Evolutionary conservation across 2,888 invertebrate genomes (phyloP), one percentile per base, ranked within the genome.

Genomic region (Ichneumoninae sp.): DNA sequence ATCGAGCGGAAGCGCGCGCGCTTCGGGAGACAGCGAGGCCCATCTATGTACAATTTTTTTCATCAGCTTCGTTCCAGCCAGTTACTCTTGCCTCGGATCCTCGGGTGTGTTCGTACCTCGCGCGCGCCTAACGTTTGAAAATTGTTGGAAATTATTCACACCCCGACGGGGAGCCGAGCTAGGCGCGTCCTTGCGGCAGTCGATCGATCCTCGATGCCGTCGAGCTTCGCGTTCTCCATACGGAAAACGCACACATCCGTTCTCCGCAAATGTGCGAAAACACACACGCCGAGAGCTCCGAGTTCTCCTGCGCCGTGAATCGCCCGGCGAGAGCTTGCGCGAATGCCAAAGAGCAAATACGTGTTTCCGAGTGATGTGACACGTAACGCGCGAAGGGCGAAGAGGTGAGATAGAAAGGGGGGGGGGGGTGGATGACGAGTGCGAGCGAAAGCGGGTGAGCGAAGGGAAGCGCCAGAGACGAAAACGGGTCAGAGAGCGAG

Each of bases 301-400:
- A 65, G 66, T 10, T 76, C 80, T 71, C 66, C 80, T 60, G 26
- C 75, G 60, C 36, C 70, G 65, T 36, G 66, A 84, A 84, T 82
- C 82, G 84, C 76, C 30, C 30, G 65, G 66, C 65, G 62, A 71
- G 82, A 82, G 70, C 66, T 77, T 83, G 83, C 88, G 84, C 88
- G 88, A 89, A 88, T 87, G 88, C 79, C 89, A 88, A 88, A 90
- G 90, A 90, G 90, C 90, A 90, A 90, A 90, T 90, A 90, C 90
- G 89, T 90, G 90, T 90, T 90, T 89, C 89, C 88, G 88, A 89
- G 88, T 89, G 88, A 89, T 87, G 88, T 86, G 82, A 57, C 81
- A 84, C 78, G 85, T 86, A 84, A 84, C 83, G 83, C 60, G 81
- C 62, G 79, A 77, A 84, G 47, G 74, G 36, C 50, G 54, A 69